phyloP scores from a whole-genome alignment of 2,888 invertebrate genomes.

The Hirudinaria manillensis region DNA sequence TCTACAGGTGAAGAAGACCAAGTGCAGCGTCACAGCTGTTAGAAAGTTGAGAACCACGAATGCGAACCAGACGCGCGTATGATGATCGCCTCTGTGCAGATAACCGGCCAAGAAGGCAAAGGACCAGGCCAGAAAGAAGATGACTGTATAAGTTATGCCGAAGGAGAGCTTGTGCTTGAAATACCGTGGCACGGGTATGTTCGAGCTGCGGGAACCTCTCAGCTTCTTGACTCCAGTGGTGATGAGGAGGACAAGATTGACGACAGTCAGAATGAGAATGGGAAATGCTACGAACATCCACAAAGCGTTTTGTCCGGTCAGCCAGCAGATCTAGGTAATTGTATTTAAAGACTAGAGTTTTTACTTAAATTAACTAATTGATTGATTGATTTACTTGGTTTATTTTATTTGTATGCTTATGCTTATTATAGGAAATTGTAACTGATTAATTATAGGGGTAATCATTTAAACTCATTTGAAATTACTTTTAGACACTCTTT shows the following conservation, averaged over 20 bases:
- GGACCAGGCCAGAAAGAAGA: background rate
- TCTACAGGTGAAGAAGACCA: slow-evolving; percentile 15
- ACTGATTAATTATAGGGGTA: no score
- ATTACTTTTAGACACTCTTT: no score
- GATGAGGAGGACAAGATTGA: slow-evolving; percentile 16
- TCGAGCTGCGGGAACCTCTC: background rate
- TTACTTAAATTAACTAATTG: background rate
- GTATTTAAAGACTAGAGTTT: background rate
- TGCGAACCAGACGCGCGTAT: background rate
- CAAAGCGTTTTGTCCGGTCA: slow-evolving; percentile 26
- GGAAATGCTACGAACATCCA: slow-evolving; percentile 26
- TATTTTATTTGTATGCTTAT: background rate
- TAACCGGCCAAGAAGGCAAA: slow-evolving; percentile 10
- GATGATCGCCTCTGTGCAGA: background rate
- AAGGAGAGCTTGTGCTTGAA: slow-evolving; percentile 18
- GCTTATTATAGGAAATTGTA: background rate
- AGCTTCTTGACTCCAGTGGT: slow-evolving; percentile 5
- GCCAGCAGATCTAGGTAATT: slow-evolving; percentile 16
- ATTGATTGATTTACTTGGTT: background rate
- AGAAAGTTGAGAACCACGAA: slow-evolving; percentile 21
- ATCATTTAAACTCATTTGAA: no score
- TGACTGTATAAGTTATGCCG: background rate
- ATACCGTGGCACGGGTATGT: background rate
- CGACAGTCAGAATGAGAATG: background rate
- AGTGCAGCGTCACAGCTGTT: background rate